phyloP scores from a whole-genome alignment of 2,888 invertebrate species.

The Macaria liturata region DNA sequence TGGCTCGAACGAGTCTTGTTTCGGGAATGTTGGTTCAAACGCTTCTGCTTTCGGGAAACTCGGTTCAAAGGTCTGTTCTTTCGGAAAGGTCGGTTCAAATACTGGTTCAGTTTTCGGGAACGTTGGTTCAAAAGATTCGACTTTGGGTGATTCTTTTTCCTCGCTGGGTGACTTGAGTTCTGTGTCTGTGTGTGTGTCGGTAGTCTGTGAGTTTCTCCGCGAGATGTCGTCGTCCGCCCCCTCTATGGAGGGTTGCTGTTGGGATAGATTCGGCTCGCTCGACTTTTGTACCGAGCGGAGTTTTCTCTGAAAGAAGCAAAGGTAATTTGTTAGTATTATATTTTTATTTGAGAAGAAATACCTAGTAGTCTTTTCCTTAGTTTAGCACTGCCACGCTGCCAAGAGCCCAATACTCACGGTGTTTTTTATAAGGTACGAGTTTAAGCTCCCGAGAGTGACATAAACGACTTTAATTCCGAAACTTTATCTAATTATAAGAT shows the following conservation, averaged over 20 bases:
- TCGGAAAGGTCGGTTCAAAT: constrained; percentile 47
- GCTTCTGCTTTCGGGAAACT: constrained; percentile 12
- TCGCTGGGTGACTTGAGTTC: constrained; percentile 47
- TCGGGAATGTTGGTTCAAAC: constrained; percentile 18
- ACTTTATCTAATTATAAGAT: too few species aligned
- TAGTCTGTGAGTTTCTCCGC: constrained; percentile 45
- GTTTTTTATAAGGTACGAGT: too few species aligned
- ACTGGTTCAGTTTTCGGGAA: constrained; percentile 42
- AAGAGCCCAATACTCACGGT: too few species aligned
- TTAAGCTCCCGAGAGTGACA: too few species aligned
- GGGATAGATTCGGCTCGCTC: constrained; percentile 69
- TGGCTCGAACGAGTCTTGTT: constrained; percentile 7
- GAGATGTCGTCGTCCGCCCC: constrained; percentile 58
- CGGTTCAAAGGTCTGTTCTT: constrained; percentile 15
- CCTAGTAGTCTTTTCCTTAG: too few species aligned
- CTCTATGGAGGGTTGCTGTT: constrained; percentile 63
- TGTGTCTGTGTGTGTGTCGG: constrained; percentile 37
- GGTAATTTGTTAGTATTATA: too few species aligned
- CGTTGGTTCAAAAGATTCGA: constrained; percentile 55
- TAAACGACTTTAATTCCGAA: too few species aligned
- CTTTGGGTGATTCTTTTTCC: constrained; percentile 48
- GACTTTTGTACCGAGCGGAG: constrained; percentile 85
- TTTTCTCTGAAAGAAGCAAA: constrained; percentile 79
- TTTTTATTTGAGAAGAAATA: too few species aligned
- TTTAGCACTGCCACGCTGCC: too few species aligned